phyloP scores from a whole-genome alignment of 2,888 invertebrate genomes.

The Pseudococcus longispinus region DNA sequence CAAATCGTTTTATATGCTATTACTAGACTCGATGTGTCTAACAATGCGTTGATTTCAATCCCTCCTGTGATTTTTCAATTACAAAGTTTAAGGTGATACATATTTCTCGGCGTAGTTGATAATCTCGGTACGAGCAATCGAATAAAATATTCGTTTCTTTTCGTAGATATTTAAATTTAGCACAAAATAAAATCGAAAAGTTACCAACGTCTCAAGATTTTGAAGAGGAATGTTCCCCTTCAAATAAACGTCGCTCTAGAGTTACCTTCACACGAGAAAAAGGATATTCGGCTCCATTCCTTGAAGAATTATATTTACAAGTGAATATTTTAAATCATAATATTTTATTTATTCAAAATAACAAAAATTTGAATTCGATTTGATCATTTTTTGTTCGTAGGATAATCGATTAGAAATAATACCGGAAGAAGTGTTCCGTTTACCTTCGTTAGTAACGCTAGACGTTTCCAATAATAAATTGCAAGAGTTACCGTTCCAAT shows the following conservation, averaged over 20 bases:
- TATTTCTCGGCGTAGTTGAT: background rate
- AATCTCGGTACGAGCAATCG: background rate
- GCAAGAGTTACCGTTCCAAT: constrained; percentile 77
- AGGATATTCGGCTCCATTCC: constrained; percentile 75
- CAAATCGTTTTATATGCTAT: constrained; percentile 85
- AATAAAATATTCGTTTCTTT: constrained; percentile 47
- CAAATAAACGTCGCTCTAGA: constrained; percentile 59
- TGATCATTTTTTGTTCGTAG: constrained; percentile 62
- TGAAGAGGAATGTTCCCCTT: constrained; percentile 61
- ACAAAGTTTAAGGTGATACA: constrained; percentile 72
- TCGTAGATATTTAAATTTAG: constrained; percentile 77
- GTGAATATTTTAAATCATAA: constrained; percentile 62
- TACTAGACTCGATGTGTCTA: constrained; percentile 90
- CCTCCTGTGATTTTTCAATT: constrained; percentile 85
- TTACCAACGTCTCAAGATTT: constrained; percentile 68
- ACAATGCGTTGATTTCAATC: constrained; percentile 80
- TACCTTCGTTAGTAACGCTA: constrained; percentile 79
- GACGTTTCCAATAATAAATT: constrained; percentile 96
- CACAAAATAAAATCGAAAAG: constrained; percentile 85
- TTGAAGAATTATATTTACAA: constrained; percentile 91
- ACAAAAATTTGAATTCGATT: too few species aligned
- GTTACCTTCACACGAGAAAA: constrained; percentile 51
- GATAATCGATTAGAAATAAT: constrained; percentile 86
- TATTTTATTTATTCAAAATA: too few species aligned
- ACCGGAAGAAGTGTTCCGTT: constrained; percentile 80